Evolutionary conservation across 2,113 vertebrate species (phyloP).

Genomic region (Crotophaga sulcirostris): DNA sequence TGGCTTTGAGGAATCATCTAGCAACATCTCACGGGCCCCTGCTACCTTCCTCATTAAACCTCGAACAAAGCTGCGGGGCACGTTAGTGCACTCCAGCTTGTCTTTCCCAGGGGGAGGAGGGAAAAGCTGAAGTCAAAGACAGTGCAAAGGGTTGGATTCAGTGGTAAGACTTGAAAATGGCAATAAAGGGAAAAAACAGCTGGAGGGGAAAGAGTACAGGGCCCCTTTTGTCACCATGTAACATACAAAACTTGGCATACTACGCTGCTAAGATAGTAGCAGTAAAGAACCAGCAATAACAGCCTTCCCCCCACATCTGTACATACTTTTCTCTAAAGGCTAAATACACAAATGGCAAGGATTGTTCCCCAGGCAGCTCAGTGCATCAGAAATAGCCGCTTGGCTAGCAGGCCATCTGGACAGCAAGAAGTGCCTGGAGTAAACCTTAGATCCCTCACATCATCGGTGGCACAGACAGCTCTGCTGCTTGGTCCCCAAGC

Average conservation of each 20-base stretch:
- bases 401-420: not conserved
- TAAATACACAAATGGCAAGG: not conserved
- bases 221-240: not conserved
- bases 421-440: not conserved
- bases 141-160: constrained; percentile 29
- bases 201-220: not conserved
- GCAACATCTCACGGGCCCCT: not conserved
- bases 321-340: not conserved
- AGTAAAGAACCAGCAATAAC: not conserved
- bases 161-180: not conserved
- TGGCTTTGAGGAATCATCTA: constrained; percentile 51
- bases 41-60: constrained; percentile 64
- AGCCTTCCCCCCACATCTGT: not conserved
- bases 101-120: not conserved
- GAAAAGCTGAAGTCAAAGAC: constrained; percentile 40
- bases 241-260: not conserved
- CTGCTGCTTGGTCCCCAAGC: not conserved
- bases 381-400: not conserved
- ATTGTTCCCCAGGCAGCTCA: not conserved
- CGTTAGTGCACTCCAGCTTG: not conserved
- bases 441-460: not conserved
- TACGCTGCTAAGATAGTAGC: not conserved
- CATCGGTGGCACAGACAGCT: fast-evolving
- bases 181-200: not conserved
- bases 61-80: not conserved